Base-by-base conservation (phyloP, 2,797 vertebrate genomes). In the Acanthis flammea region DNA sequence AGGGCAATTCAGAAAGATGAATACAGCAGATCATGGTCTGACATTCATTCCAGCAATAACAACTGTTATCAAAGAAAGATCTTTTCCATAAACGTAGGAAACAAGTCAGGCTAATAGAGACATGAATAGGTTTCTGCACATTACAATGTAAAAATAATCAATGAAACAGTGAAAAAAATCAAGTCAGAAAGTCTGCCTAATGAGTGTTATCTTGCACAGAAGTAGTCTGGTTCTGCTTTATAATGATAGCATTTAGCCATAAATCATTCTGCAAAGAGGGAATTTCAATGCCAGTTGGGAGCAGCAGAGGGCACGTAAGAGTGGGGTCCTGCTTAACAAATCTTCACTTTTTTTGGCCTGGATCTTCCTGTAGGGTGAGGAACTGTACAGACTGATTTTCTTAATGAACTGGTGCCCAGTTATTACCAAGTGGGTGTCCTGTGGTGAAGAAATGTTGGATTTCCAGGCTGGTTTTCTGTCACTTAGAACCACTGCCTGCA, bases 61-160 rank as follows among this genome's bases (percentile, higher is more conserved):
- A 97, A 84, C 94, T 80, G 57, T 95, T 97, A 97, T 97, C 94
- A 88, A 83, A 45, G 91, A 89, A 82, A 92, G 88, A 92, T 96
- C 92, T 96, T 71, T 71, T 92, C 93, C 94, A 79, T 91, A 95
- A 90, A 79, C 0, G 31, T 66, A 95, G 94, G 95, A 96, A 97
- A 96, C 96, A 97, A 94, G 85, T 95, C 95, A 90, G 91, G 88
- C 87, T 96, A 96, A 95, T 90, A 85, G 94, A 95, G 96, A 94
- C 93, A 92, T 92, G 88, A 96, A 92, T 95, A 95, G 92, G 78
- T 53, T 66, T 92, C 92, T 87, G 57, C 92, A 67, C 86, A 94
- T 95, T 96, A 95, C 91, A 96, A 72, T 91, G 94, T 72, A 93
- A 96, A 96, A 95, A 94, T 89, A 95, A 91, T 90, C 92, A 90